phyloP scores from a whole-genome alignment of 2,113 vertebrate species.

The Apistogramma diplotaenia region DNA sequence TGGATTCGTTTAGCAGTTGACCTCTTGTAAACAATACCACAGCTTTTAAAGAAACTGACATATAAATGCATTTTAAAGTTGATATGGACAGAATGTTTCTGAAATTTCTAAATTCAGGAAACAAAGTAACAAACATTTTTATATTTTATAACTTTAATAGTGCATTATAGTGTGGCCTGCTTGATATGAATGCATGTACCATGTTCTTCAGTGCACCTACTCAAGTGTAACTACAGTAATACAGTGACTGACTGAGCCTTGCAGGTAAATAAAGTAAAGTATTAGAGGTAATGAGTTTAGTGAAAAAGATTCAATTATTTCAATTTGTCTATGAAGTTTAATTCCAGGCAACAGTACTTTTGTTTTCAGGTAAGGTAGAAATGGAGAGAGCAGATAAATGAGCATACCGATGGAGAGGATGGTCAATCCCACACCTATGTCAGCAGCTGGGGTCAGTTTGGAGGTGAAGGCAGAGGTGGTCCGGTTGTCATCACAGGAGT shows the following conservation, averaged over 20 bases:
- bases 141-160: too few species aligned
- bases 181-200: too few species aligned
- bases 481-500: slow-evolving; percentile 16
- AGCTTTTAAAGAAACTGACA: too few species aligned
- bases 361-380: neutral
- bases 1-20: neutral
- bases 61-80: too few species aligned
- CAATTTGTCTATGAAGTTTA: neutral
- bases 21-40: neutral
- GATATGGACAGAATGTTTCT: too few species aligned
- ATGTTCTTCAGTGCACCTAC: too few species aligned
- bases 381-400: neutral
- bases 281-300: neutral
- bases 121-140: too few species aligned
- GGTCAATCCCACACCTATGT: slow-evolving; percentile 62
- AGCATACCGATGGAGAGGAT: slow-evolving; percentile 64
- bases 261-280: neutral
- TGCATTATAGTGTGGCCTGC: too few species aligned
- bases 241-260: neutral
- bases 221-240: neutral
- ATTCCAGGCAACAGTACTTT: neutral
- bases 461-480: slow-evolving; percentile 57
- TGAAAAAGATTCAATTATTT: neutral
- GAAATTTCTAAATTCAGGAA: too few species aligned
- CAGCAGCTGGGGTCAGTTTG: slow-evolving; percentile 57